phyloP scores from a whole-genome alignment of 1,140 invertebrate genomes.

The Cheumatopsyche charites region DNA sequence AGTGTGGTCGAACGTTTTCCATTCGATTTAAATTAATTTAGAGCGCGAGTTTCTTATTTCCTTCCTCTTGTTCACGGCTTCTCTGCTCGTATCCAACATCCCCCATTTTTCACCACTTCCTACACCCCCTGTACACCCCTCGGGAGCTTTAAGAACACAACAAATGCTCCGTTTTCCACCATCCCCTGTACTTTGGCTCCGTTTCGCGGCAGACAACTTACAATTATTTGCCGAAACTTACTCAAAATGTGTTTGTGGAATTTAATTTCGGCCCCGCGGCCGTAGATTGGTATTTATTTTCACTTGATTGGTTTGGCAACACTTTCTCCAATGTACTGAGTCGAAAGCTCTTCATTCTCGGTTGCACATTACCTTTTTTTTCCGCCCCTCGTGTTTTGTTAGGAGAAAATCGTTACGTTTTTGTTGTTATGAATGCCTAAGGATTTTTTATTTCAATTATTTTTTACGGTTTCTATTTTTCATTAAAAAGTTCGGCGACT shows the following conservation, averaged over 20 bases:
- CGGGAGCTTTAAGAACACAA: conserved; percentile 46
- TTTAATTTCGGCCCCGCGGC: conserved; percentile 45
- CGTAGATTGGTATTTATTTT: conserved; percentile 48
- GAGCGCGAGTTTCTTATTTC: conserved; percentile 45
- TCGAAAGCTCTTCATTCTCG: neutral
- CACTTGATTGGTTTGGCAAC: conserved; percentile 45
- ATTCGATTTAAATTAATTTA: conserved; percentile 48
- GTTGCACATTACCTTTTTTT: neutral
- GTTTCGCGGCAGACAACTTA: conserved; percentile 32
- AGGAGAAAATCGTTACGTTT: too few species aligned
- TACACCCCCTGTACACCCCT: too few species aligned
- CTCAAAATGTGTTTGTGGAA: conserved; percentile 49
- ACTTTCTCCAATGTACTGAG: conserved; percentile 5
- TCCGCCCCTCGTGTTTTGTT: neutral
- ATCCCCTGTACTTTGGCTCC: neutral
- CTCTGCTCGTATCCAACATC: conserved; percentile 13
- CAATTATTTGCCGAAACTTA: conserved; percentile 48
- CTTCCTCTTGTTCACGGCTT: conserved; percentile 39
- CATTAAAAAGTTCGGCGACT: neutral
- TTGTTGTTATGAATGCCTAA: too few species aligned
- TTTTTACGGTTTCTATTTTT: neutral
- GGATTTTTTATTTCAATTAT: neutral
- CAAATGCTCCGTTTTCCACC: conserved; percentile 42
- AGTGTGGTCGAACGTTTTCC: conserved; percentile 41
- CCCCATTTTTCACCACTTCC: conserved; percentile 35